Percentiles rank a stretch among this genome's conserved stretches.
phyloP scores from a whole-genome alignment of 2,888 invertebrate genomes.

The Epirrhoe alternata region DNA sequence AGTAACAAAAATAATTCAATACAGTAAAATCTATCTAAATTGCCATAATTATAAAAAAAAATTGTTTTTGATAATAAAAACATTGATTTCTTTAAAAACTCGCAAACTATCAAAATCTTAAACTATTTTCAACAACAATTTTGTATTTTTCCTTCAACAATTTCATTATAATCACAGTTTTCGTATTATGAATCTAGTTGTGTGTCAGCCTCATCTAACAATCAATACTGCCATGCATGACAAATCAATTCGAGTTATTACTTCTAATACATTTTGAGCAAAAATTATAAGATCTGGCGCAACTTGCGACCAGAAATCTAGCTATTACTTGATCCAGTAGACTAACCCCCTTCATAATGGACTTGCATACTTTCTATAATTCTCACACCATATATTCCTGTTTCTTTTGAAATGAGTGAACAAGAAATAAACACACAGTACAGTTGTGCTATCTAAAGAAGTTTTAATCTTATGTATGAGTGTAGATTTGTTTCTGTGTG shows the following conservation, averaged over 20 bases:
- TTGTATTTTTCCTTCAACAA: constrained; percentile 48
- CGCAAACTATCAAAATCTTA: constrained; percentile 44
- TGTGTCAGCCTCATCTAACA: constrained; percentile 16
- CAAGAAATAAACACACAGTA: no score
- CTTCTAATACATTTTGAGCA: constrained; percentile 17
- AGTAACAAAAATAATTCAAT: background rate
- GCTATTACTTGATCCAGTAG: background rate
- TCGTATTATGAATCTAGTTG: constrained; percentile 34
- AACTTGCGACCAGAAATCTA: background rate
- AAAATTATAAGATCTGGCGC: constrained; percentile 10
- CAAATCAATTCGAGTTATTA: constrained; percentile 15
- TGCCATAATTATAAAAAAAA: no score
- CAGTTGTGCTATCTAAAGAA: no score
- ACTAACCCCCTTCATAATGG: no score
- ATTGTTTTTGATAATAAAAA: background rate
- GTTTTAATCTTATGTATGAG: no score
- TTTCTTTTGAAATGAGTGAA: no score
- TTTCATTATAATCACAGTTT: constrained; percentile 56
- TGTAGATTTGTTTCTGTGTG: no score
- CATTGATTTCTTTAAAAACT: constrained; percentile 40
- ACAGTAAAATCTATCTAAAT: no score
- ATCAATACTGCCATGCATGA: constrained; percentile 18
- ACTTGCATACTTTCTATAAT: no score
- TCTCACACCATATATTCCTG: no score
- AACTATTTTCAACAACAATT: constrained; percentile 54